These are phyloP conservation scores for Coenonympha arcania DNA, from an alignment of 2,888 invertebrate species.

Conservation along the genomic window DNA sequence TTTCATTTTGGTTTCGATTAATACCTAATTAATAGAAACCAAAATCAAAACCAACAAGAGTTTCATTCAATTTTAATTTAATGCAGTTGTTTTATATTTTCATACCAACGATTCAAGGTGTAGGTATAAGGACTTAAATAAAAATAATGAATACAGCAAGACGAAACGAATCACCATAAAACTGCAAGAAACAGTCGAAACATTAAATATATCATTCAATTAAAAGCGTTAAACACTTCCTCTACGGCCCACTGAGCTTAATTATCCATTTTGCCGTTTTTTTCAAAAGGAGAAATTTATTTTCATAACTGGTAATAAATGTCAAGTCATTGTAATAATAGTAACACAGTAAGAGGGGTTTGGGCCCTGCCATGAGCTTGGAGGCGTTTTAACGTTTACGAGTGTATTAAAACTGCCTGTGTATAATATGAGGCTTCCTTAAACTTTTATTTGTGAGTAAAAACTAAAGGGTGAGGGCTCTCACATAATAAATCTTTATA, in stretches of 20 bases:
- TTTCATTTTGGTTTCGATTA: too few species aligned
- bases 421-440: constrained; percentile 16
- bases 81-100: too few species aligned
- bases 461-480: background rate
- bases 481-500: background rate
- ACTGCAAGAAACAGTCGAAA: constrained; percentile 43
- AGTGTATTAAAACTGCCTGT: constrained; percentile 21
- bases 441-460: constrained; percentile 1
- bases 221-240: constrained; percentile 46
- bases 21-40: too few species aligned
- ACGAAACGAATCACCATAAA: constrained; percentile 22
- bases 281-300: constrained; percentile 56
- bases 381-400: constrained; percentile 26
- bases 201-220: constrained; percentile 54
- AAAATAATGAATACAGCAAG: background rate
- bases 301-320: constrained; percentile 68
- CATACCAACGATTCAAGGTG: too few species aligned
- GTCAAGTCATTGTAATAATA: constrained; percentile 64
- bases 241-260: constrained; percentile 46
- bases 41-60: too few species aligned
- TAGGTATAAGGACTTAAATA: too few species aligned
- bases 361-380: constrained; percentile 38
- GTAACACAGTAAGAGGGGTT: constrained; percentile 57
- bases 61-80: too few species aligned
- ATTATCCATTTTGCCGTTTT: constrained; percentile 55